These are phyloP conservation scores for Otis tarda DNA, from an alignment of 2,113 vertebrate species.

Conservation along the genomic window DNA sequence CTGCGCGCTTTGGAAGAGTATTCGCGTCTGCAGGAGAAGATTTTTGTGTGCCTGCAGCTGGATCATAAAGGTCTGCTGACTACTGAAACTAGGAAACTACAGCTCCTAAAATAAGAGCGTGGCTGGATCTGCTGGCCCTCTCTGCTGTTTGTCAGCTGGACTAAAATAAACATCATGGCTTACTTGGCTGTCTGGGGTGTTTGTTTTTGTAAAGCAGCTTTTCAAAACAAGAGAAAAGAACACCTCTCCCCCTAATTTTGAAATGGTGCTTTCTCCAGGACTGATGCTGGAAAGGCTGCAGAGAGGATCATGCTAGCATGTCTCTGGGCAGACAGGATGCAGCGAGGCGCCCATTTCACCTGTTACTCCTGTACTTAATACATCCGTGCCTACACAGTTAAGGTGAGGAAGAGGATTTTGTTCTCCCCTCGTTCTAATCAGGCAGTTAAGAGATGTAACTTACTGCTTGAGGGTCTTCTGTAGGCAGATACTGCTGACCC, in stretches of 20 bases:
- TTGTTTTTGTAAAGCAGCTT: not conserved
- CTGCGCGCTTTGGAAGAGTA: not conserved
- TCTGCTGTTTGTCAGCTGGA: not conserved
- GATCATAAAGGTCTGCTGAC: not conserved
- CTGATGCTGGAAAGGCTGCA: too few relatives aligned
- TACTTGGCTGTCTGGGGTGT: not conserved
- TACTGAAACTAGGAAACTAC: not conserved
- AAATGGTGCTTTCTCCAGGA: not conserved
- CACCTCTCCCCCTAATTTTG: not conserved
- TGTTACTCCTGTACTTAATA: not conserved
- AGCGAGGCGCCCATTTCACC: accelerated
- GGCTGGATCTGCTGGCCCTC: not conserved
- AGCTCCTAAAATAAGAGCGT: not conserved
- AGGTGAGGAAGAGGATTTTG: accelerated
- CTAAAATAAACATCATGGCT: not conserved
- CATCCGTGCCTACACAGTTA: not conserved
- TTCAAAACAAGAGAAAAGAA: not conserved
- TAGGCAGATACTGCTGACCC: constrained; percentile 78
- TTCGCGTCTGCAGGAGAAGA: not conserved
- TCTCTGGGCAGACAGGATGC: not conserved
- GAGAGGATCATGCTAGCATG: not conserved
- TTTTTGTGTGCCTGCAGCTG: not conserved
- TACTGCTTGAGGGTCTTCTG: constrained; percentile 87
- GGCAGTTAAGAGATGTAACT: constrained; percentile 47
- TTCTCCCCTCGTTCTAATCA: not conserved